These are phyloP conservation scores for Heliconius himera DNA, from an alignment of 1,140 invertebrate genomes.

Conservation along the genomic window DNA sequence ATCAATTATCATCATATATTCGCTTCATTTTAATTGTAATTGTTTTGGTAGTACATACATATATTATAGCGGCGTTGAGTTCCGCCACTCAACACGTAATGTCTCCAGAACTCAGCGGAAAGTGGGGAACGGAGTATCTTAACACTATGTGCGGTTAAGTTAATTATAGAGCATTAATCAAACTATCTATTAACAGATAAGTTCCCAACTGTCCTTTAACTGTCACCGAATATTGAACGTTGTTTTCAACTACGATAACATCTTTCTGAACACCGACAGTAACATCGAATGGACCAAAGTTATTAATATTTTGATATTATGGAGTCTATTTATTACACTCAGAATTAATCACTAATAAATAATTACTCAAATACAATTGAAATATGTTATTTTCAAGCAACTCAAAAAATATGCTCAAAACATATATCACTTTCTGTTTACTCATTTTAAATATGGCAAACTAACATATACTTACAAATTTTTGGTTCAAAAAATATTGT, in stretches of 20 bases:
- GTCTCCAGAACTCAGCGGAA: no score
- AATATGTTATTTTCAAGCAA: neutral
- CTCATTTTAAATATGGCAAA: no score
- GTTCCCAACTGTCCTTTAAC: conserved; percentile 27
- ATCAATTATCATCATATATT: conserved; percentile 6
- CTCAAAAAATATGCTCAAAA: no score
- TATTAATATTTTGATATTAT: conserved; percentile 15
- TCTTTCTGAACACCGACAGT: conserved; percentile 22
- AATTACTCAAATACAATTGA: neutral
- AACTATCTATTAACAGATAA: conserved; percentile 35
- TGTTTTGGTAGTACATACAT: neutral
- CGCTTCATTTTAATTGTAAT: neutral
- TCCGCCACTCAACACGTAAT: no score
- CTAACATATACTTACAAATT: no score
- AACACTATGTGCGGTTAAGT: no score
- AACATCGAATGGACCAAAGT: conserved; percentile 1
- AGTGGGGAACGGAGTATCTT: no score
- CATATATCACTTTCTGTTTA: no score
- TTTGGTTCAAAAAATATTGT: no score
- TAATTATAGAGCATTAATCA: conserved; percentile 28
- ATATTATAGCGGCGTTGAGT: no score
- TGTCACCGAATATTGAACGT: conserved; percentile 40
- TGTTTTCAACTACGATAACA: conserved; percentile 36
- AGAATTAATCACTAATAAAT: neutral
- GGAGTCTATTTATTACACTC: neutral